Evolutionary conservation across 2,113 vertebrate genomes (phyloP).

Genomic region (Dascyllus trimaculatus): DNA sequence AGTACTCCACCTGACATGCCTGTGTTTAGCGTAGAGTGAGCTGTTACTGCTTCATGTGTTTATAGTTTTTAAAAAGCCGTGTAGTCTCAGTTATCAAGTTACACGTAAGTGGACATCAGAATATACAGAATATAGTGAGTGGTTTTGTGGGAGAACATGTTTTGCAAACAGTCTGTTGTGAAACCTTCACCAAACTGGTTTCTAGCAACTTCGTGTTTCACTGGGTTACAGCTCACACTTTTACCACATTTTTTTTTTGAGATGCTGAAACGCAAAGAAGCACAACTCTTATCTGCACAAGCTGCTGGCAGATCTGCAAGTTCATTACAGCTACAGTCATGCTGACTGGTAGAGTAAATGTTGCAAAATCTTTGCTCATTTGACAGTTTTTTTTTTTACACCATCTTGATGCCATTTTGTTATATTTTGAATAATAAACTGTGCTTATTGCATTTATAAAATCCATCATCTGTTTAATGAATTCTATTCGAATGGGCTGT

Average conservation of each 20-base stretch:
- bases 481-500: too few species aligned
- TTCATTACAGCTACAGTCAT: conserved; percentile 26
- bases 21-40: too few species aligned
- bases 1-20: too few species aligned
- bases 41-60: not conserved
- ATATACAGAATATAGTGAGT: not conserved
- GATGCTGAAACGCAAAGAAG: not conserved
- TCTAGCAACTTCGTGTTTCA: not conserved
- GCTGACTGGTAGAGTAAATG: conserved; percentile 1
- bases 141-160: not conserved
- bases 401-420: not conserved
- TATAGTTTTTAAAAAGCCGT: not conserved
- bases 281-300: conserved; percentile 33
- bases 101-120: not conserved
- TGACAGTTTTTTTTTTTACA: too few species aligned
- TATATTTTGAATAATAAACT: not conserved
- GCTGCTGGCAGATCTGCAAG: not conserved
- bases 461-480: too few species aligned
- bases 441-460: too few species aligned
- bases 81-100: not conserved
- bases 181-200: not conserved
- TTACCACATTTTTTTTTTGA: not conserved
- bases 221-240: not conserved
- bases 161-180: not conserved
- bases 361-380: not conserved